These are phyloP conservation scores for Phengaris alcon DNA, from an alignment of 2,888 invertebrate species.

Conservation along the genomic window DNA sequence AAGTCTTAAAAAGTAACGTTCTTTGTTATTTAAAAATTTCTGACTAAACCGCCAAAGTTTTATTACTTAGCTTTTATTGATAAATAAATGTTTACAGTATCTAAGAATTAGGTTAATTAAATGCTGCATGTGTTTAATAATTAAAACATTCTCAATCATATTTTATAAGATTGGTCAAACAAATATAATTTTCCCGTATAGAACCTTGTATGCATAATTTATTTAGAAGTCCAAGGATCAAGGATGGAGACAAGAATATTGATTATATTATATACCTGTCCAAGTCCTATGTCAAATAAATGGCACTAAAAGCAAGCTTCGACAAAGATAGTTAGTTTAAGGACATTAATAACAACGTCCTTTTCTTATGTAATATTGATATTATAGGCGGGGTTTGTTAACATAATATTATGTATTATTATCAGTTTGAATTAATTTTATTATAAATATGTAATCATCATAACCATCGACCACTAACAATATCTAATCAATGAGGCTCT, in stretches of 20 bases:
- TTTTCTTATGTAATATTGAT: too few species aligned
- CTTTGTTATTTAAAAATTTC: background rate
- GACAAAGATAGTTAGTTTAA: too few species aligned
- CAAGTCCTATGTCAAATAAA: too few species aligned
- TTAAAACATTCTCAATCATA: background rate
- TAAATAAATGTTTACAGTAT: background rate
- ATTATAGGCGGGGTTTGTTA: too few species aligned
- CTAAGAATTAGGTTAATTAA: too few species aligned
- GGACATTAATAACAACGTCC: too few species aligned
- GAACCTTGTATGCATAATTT: background rate
- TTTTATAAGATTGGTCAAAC: background rate
- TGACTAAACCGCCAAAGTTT: background rate
- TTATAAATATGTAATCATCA: too few species aligned
- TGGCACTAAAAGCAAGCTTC: too few species aligned
- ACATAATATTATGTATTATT: too few species aligned
- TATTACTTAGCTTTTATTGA: background rate
- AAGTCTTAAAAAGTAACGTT: background rate
- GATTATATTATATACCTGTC: background rate
- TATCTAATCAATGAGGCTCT: too few species aligned
- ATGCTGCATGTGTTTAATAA: background rate
- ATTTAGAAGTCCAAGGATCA: slow-evolving; percentile 2
- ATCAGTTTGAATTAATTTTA: too few species aligned
- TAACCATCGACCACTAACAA: too few species aligned
- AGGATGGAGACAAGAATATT: background rate
- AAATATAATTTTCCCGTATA: background rate